These are phyloP conservation scores for Neuroterus valhalla DNA, from an alignment of 1,140 invertebrate genomes.

Conservation along the genomic window DNA sequence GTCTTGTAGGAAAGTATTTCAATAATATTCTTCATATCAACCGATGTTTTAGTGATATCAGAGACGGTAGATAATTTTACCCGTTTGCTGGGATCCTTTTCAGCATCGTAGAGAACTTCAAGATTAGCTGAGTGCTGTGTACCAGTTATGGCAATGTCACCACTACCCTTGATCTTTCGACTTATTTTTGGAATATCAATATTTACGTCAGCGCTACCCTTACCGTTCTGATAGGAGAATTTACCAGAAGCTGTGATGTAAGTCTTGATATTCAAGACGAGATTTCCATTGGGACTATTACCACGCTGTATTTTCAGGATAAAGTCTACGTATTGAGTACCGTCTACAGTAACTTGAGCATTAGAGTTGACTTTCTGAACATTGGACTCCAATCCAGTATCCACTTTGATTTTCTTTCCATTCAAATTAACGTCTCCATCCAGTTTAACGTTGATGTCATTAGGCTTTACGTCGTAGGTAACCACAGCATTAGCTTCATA, in stretches of 20 bases:
- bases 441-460: constrained; percentile 76
- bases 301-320: constrained; percentile 68
- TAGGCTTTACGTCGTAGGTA: constrained; percentile 73
- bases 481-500: constrained; percentile 79
- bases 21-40: constrained; percentile 82
- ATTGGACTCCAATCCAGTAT: constrained; percentile 74
- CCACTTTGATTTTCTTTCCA: constrained; percentile 77
- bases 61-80: constrained; percentile 79
- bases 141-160: constrained; percentile 77
- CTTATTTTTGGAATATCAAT: constrained; percentile 73
- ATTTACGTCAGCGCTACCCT: constrained; percentile 69
- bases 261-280: constrained; percentile 66
- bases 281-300: constrained; percentile 62
- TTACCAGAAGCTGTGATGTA: constrained; percentile 66
- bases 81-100: constrained; percentile 81
- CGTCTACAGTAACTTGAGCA: constrained; percentile 72
- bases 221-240: constrained; percentile 64
- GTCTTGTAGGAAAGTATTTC: constrained; percentile 76
- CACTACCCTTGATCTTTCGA: constrained; percentile 78
- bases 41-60: constrained; percentile 74
- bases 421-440: constrained; percentile 73
- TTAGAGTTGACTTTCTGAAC: constrained; percentile 74
- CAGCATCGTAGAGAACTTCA: constrained; percentile 80
- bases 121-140: constrained; percentile 77
- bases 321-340: constrained; percentile 76